Evolutionary conservation across 1,140 invertebrate species (phyloP), one percentile per base, ranked within the genome.

Genomic region (Coelopa frigida): DNA sequence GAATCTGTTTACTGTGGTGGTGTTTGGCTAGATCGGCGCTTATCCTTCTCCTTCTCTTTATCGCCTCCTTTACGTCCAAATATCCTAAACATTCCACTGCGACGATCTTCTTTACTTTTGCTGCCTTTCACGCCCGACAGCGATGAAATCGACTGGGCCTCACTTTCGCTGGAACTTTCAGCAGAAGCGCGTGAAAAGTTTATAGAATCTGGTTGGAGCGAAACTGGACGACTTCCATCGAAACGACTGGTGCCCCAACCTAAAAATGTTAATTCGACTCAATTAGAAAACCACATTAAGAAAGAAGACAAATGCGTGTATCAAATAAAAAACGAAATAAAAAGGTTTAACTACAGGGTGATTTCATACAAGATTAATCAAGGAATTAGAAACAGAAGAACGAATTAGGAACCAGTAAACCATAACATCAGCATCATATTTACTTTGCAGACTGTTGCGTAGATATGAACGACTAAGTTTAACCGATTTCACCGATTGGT

Each of bases 121-220:
- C 57, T 65, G 44, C 65, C 61, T 49, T 68, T 69, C 10, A 68
- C 64, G 3, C 59, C 67, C 31, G 64, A 68, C 23, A 61, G 56
- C 23, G 63, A 69, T 37, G 63, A 69, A 38, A 65, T 67, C 8
- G 63, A 67, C 52, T 66, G 67, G 6, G 67, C 67, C 52, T 70
- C 67, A 42, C 66, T 69, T 47, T 70, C 67, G 49, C 67, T 70
- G 17, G 66, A 69, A 27, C 66, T 69, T 41, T 70, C 67, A 5
- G 67, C 67, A 2, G 67, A 70, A 3, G 58, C 58, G 15, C 67
- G 55, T 21, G 59, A 63, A 23, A 62, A 59, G 40, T 56, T 61
- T 10, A 68, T 60, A n/a, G 63, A 67, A 37, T 63, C 61, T 35
- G 67, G 60, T 39, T 67, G 63, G 43, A 61, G 50, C 10, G 67